These are phyloP conservation scores for Sialis lutaria DNA, from an alignment of 2,888 invertebrate genomes.

Conservation along the genomic window DNA sequence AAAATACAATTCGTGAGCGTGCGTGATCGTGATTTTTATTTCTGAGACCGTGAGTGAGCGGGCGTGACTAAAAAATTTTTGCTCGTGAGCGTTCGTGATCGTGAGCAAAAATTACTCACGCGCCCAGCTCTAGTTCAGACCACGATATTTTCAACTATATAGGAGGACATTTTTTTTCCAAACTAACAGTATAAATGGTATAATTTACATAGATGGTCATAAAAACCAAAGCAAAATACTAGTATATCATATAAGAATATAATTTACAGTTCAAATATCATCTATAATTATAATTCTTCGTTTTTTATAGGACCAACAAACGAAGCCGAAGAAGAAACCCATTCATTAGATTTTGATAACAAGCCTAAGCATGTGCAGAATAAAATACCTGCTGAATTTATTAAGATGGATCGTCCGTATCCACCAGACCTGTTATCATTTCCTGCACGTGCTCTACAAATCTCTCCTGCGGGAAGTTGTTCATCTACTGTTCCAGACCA, in stretches of 20 bases:
- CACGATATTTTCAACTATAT: no score
- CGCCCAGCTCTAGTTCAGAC: no score
- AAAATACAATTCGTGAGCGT: no score
- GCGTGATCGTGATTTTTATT: no score
- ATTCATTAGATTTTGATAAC: constrained; percentile 44
- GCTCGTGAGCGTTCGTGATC: no score
- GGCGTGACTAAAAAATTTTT: no score
- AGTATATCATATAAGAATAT: neutral
- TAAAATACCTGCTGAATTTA: constrained; percentile 33
- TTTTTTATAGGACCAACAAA: constrained; percentile 28
- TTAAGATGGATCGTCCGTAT: constrained; percentile 40
- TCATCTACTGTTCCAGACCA: constrained; percentile 65
- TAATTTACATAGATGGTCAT: no score
- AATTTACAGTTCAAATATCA: neutral
- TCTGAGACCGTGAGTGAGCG: no score
- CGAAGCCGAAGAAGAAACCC: constrained; percentile 48
- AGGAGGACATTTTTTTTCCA: no score
- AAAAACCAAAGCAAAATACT: no score
- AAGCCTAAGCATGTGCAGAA: constrained; percentile 35
- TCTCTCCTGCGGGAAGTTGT: constrained; percentile 65
- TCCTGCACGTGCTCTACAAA: constrained; percentile 48
- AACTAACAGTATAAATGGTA: no score
- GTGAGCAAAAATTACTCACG: no score
- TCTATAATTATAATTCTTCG: neutral
- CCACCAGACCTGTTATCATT: constrained; percentile 72